phyloP scores from a whole-genome alignment of 1,140 invertebrate genomes.

The Neodiprion virginianus region DNA sequence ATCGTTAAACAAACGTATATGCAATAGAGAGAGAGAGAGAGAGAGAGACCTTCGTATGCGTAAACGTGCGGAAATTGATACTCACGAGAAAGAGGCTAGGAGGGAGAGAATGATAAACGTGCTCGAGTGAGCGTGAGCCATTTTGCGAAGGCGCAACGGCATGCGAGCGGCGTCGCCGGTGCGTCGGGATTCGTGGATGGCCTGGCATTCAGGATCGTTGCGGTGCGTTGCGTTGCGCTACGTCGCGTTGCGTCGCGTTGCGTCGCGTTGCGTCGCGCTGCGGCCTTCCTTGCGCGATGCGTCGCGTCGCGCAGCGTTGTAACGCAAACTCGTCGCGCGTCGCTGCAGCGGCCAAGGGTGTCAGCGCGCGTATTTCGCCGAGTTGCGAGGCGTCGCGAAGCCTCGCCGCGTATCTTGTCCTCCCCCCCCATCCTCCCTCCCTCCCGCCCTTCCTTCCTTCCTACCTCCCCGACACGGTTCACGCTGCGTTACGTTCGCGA shows the following conservation, averaged over 20 bases:
- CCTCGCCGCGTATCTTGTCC: constrained; percentile 50
- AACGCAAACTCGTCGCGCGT: constrained; percentile 25
- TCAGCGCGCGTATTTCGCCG: constrained; percentile 22
- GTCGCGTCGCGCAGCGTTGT: no score
- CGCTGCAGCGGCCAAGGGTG: constrained; percentile 30
- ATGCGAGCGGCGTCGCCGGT: not conserved
- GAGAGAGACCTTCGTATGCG: no score
- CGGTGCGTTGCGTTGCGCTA: no score
- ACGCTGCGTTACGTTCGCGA: not conserved
- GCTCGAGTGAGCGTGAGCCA: no score
- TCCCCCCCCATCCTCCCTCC: constrained; percentile 26
- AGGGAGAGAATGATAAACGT: not conserved
- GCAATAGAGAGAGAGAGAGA: no score
- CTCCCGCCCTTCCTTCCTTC: constrained; percentile 9
- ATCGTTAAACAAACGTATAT: no score
- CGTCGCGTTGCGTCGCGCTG: constrained; percentile 1
- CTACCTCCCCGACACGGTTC: not conserved
- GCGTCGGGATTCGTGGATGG: no score
- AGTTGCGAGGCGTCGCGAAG: constrained; percentile 37
- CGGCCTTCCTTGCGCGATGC: not conserved
- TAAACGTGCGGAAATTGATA: no score
- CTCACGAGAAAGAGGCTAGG: not conserved
- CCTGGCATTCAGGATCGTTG: no score
- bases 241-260: not conserved
- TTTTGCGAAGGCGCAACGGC: not conserved